Conservation (phyloP, 2,113 vertebrate species). For the Ornithorhynchus anatinus region DNA sequence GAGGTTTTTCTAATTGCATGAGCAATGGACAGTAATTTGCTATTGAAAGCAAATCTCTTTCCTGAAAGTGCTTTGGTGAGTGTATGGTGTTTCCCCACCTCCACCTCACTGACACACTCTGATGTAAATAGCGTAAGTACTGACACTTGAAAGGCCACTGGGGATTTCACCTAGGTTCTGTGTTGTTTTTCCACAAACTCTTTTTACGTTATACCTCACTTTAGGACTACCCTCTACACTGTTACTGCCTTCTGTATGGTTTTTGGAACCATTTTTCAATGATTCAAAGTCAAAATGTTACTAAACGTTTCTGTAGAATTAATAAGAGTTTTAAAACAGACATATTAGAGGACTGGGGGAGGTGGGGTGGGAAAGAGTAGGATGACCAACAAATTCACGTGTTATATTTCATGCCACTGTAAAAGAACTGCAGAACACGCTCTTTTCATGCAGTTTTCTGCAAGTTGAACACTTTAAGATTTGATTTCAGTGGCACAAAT, state of each 20-base stretch:
- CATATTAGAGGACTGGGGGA: no score
- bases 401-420: no score
- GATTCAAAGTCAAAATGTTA: neutral
- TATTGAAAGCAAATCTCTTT: slow-evolving; percentile 51
- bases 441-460: neutral
- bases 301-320: no score
- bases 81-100: slow-evolving; percentile 68
- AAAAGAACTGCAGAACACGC: neutral
- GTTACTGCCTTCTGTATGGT: neutral
- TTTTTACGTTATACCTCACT: slow-evolving; percentile 1
- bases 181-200: slow-evolving; percentile 39
- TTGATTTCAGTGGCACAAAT: slow-evolving; percentile 41
- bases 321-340: neutral
- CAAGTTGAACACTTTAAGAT: slow-evolving; percentile 46
- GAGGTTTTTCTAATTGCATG: no score
- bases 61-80: slow-evolving; percentile 54
- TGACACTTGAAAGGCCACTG: slow-evolving; percentile 22
- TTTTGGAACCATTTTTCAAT: slow-evolving; percentile 3
- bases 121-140: slow-evolving; percentile 48
- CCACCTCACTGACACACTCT: slow-evolving; percentile 50
- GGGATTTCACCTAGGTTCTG: slow-evolving; percentile 57
- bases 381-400: neutral
- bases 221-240: slow-evolving; percentile 34
- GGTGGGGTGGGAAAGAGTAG: no score
- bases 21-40: slow-evolving; percentile 21